Evolutionary conservation across 2,888 invertebrate species (phyloP).

Genomic region (Cyrtodaria siliqua): DNA sequence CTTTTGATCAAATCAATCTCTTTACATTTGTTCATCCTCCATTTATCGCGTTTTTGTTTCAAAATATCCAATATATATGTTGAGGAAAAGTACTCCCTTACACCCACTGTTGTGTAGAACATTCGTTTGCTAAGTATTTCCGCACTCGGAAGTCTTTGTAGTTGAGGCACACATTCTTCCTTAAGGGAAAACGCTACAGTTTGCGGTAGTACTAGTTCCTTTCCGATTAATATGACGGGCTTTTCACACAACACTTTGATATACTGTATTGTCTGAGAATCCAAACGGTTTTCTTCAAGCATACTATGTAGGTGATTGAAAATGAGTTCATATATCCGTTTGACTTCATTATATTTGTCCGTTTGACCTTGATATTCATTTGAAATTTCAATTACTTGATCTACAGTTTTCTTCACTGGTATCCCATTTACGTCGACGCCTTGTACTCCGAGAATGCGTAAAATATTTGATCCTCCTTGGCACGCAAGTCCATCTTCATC

Average conservation of each 20-base stretch:
- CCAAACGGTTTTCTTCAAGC: too few species aligned
- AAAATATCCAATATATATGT: slow-evolving; percentile 11
- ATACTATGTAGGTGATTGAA: too few species aligned
- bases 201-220: neutral
- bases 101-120: slow-evolving; percentile 19
- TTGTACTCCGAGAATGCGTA: too few species aligned
- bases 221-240: slow-evolving; percentile 17
- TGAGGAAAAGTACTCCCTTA: slow-evolving; percentile 5
- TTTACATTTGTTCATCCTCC: neutral
- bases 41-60: neutral
- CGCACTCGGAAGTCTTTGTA: slow-evolving; percentile 11
- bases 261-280: too few species aligned
- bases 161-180: slow-evolving; percentile 22
- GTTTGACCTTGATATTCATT: slow-evolving; percentile 8
- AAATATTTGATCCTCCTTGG: too few species aligned
- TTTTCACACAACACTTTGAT: neutral
- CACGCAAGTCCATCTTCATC: slow-evolving; percentile 18
- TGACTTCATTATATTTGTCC: neutral
- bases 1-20: slow-evolving; percentile 13
- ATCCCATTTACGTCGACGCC: too few species aligned
- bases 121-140: neutral
- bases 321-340: too few species aligned
- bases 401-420: neutral
- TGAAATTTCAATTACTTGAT: slow-evolving; percentile 8
- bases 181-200: slow-evolving; percentile 14